Base-by-base conservation (phyloP, 2,113 vertebrate genomes). In the Megaceryle maxima region DNA sequence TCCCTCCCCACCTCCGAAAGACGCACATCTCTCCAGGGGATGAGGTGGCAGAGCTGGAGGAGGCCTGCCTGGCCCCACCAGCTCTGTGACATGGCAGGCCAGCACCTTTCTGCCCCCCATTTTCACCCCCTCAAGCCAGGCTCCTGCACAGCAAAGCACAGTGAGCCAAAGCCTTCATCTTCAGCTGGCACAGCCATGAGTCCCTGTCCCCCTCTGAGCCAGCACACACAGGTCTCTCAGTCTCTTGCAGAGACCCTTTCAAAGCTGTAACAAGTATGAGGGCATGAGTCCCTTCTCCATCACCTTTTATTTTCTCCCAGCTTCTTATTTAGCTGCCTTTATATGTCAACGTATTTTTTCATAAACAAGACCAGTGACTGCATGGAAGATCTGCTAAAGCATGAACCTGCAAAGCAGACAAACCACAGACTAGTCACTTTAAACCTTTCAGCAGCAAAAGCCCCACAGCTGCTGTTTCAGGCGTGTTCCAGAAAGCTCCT, bases 1-100 rank as follows among this genome's bases (percentile, higher is more conserved):
- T 21, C 11, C 29, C 21, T 3, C 3, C 5, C 15, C 37, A 12
- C n/a, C 46, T 29, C 78, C 0, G 0, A 22, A 51, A 41, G 72
- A 11, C 6, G 8, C 39, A 5, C 3, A 3, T 41, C 69, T 46
- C 63, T 79, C 46, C 0, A 3, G 39, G 41, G 62, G 86, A 31
- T 4, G 59, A 25, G 60, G 24, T 53, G 72, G 25, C 62, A 85
- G 51, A 18, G 8, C 18, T 2, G 56, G 46, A 25, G 8, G 31
- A 50, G 73, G 46, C 44, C 31, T 0, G 0, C 56, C 35, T 19
- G 19, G 59, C 35, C 44, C 59, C 1, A 0, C 16, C 39, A 78
- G 35, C 35, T 63, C 75, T 12, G 39, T 50, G 44, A 48, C 11
- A 12, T 3, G 13, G 60, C 19, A 80, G 83, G n/a, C 79, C 69